These are phyloP conservation scores for Lates japonicus DNA, from an alignment of 2,797 vertebrate genomes.

Conservation along the genomic window DNA sequence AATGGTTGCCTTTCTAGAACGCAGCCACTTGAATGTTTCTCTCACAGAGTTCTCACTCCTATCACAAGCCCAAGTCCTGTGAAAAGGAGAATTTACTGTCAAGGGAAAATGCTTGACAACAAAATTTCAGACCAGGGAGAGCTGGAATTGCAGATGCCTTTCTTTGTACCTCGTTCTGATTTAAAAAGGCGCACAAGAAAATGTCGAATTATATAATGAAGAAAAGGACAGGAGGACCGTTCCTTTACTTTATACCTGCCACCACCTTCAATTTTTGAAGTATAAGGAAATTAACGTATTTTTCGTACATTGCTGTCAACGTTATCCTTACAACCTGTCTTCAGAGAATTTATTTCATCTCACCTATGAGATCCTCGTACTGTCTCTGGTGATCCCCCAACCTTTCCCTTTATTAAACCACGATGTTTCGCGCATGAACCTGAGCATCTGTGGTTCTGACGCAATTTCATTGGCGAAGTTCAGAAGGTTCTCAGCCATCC, in stretches of 20 bases:
- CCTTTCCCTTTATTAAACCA: not conserved
- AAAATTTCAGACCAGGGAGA: conserved; percentile 14
- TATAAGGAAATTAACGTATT: not conserved
- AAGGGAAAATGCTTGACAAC: conserved; percentile 38
- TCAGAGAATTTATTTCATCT: not conserved
- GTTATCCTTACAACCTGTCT: conserved; percentile 3
- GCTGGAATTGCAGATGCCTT: conserved; percentile 17
- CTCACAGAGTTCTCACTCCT: conserved; percentile 66
- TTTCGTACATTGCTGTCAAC: not conserved
- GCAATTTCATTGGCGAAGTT: not conserved
- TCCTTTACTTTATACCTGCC: not conserved
- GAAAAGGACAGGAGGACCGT: not conserved
- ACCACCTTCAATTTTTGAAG: not conserved
- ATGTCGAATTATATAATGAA: too few species aligned
- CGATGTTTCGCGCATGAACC: not conserved
- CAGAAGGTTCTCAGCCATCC: too few species aligned
- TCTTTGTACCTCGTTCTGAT: conserved; percentile 6
- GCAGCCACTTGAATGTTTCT: conserved; percentile 53
- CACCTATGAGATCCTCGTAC: not conserved
- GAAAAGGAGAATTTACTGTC: conserved; percentile 54
- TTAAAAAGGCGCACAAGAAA: not conserved
- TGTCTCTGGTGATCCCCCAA: not conserved
- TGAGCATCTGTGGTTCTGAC: not conserved
- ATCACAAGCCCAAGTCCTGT: conserved; percentile 18
- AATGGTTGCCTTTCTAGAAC: conserved; percentile 62